A percentile compares a stretch with the other conserved stretches of the same genome.
These are phyloP conservation scores for Philonicus albiceps DNA, from an alignment of 2,888 invertebrate species.

Conservation along the genomic window DNA sequence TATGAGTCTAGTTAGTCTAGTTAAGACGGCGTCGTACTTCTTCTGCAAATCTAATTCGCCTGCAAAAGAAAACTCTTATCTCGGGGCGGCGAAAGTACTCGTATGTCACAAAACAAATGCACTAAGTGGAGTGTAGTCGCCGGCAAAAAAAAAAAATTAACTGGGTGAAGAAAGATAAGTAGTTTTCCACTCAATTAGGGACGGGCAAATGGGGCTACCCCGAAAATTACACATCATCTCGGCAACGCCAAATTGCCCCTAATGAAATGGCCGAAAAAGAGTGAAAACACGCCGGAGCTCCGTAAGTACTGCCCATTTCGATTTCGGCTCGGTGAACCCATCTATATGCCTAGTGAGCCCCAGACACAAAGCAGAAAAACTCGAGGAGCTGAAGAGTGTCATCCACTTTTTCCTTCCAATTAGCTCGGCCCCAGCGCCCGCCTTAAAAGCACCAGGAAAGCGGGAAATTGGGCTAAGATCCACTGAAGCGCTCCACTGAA, in stretches of 20 bases:
- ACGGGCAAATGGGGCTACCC: not conserved
- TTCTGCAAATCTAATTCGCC: not conserved
- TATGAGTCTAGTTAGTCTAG: not conserved
- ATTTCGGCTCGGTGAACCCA: not conserved
- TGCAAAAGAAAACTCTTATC: not conserved
- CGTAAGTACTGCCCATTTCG: not conserved
- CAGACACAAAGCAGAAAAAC: not conserved
- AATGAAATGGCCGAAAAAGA: not conserved
- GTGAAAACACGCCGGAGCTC: not conserved
- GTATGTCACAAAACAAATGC: not conserved
- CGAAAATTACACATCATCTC: not conserved
- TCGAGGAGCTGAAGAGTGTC: not conserved
- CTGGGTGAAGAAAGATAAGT: not conserved
- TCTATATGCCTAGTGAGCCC: not conserved
- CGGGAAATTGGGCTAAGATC: not conserved
- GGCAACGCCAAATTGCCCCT: not conserved
- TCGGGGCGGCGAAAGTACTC: not conserved
- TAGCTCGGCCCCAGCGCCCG: not conserved
- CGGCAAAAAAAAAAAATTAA: not conserved
- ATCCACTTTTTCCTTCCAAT: not conserved
- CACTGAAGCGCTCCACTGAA: not conserved
- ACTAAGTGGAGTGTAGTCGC: not conserved
- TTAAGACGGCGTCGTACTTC: not conserved
- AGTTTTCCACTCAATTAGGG: not conserved
- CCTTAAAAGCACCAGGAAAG: not conserved